Evolutionary conservation across 1,140 invertebrate species (phyloP).

Genomic region (Sycophaga agraensis): DNA sequence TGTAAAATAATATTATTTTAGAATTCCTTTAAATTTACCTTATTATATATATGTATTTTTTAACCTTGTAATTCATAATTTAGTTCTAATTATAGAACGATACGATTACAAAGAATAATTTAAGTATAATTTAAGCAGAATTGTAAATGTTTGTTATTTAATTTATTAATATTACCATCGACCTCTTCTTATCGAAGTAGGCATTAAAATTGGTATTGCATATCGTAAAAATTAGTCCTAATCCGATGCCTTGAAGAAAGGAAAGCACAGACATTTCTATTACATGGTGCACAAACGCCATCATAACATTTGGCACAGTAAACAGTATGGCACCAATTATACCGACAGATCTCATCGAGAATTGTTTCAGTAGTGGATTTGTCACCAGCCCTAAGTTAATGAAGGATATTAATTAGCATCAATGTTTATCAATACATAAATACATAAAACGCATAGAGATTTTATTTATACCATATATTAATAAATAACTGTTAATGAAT

Average conservation of each 20-base stretch:
- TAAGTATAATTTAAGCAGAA: no score
- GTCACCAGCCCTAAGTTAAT: constrained; percentile 44
- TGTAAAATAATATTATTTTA: no score
- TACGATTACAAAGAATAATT: no score
- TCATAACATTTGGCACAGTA: constrained; percentile 41
- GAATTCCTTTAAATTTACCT: no score
- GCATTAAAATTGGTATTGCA: constrained; percentile 55
- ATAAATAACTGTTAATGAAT: no score
- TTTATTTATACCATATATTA: no score
- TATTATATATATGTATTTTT: no score
- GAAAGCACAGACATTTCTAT: constrained; percentile 45
- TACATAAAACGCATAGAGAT: no score
- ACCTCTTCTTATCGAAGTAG: constrained; percentile 51
- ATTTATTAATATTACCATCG: constrained; percentile 45
- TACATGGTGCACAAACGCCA: constrained; percentile 44
- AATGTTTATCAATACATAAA: no score
- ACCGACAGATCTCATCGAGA: constrained; percentile 44
- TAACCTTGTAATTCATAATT: no score
- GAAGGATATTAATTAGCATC: neutral
- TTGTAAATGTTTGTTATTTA: constrained; percentile 1
- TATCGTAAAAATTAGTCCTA: constrained; percentile 50
- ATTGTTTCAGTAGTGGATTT: constrained; percentile 47
- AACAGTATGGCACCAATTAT: constrained; percentile 45
- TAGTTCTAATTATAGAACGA: no score
- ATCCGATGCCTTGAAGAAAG: constrained; percentile 49